Conservation (phyloP, 2,888 invertebrate genomes). For the Drosophila longiperda region DNA sequence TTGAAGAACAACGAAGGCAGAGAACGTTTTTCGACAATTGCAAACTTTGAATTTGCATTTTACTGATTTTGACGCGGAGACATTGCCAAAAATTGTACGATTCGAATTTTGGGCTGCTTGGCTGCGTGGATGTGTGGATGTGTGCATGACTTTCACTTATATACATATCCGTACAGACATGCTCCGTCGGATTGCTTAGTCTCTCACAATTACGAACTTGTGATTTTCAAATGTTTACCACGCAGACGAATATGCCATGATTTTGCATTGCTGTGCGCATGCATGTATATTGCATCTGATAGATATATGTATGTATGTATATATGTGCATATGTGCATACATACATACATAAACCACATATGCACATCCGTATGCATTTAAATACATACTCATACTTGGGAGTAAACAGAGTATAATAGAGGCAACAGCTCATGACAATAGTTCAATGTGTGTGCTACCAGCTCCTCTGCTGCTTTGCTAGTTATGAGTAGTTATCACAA, state of each 20-base stretch:
- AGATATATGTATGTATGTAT: conserved; percentile 3
- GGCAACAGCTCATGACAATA: conserved; percentile 62
- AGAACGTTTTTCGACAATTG: conserved; percentile 55
- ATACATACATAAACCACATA: conserved; percentile 2
- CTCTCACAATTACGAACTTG: conserved; percentile 49
- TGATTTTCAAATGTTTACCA: conserved; percentile 48
- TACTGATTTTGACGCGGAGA: conserved; percentile 69
- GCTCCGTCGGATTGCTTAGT: conserved; percentile 17
- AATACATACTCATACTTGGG: conserved; percentile 14
- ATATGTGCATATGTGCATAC: conserved; percentile 1
- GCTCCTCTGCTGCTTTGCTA: conserved; percentile 35
- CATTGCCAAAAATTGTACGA: conserved; percentile 59
- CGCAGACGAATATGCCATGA: conserved; percentile 18
- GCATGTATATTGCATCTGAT: conserved; percentile 11
- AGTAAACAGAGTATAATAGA: conserved; percentile 65
- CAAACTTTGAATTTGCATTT: conserved; percentile 66
- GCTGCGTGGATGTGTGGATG: conserved; percentile 16
- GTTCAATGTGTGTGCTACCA: conserved; percentile 57
- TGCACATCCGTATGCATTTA: conserved; percentile 1
- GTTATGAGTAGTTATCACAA: conserved; percentile 55
- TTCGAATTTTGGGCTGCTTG: not conserved
- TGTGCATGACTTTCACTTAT: conserved; percentile 50
- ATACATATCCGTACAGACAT: not conserved
- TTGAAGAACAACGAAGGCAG: conserved; percentile 16
- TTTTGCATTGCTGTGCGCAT: conserved; percentile 13